These are phyloP conservation scores for Penaeus indicus DNA, from an alignment of 1,140 invertebrate species.

Conservation along the genomic window DNA sequence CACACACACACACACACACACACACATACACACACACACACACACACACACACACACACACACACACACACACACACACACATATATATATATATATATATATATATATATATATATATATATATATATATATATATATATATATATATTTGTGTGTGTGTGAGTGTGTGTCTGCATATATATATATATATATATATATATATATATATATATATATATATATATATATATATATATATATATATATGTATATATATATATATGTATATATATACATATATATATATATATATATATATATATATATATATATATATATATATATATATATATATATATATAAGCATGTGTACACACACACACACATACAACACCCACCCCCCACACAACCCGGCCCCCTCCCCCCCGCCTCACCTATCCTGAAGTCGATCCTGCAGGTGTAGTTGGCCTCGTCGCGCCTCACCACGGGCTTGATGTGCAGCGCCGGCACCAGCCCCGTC, in stretches of 20 bases:
- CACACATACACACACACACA: no score
- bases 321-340: neutral
- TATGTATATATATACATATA: neutral
- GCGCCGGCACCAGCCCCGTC: conserved; percentile 50
- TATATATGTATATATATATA: neutral
- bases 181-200: no score
- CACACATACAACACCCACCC: neutral
- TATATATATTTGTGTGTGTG: neutral
- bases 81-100: conserved; percentile 3
- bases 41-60: no score
- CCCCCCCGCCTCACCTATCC: conserved; percentile 57
- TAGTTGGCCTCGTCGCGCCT: conserved; percentile 61
- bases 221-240: neutral
- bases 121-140: conserved; percentile 30
- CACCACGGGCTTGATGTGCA: conserved; percentile 60
- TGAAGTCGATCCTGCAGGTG: conserved; percentile 64
- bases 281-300: conserved; percentile 25
- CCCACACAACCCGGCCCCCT: no score
- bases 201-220: no score
- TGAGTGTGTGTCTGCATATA: no score
- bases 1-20: no score
- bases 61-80: no score
- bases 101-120: conserved; percentile 28
- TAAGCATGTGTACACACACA: neutral
- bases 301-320: neutral